Percentiles rank a stretch among this genome's conserved stretches.
phyloP scores from a whole-genome alignment of 2,797 vertebrate species.

The Masticophis lateralis region DNA sequence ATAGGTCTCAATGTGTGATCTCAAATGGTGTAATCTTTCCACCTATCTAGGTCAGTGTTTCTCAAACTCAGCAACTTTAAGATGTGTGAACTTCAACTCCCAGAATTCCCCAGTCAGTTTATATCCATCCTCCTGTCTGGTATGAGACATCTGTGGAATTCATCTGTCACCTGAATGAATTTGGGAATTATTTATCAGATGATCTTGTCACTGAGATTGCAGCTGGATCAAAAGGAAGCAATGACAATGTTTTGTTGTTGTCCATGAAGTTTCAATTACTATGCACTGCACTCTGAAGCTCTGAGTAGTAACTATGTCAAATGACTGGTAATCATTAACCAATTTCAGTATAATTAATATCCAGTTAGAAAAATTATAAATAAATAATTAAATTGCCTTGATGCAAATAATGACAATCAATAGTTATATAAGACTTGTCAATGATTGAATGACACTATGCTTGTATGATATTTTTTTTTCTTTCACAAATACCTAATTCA shows the following conservation, averaged over 20 bases:
- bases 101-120: no score
- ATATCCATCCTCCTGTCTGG: no score
- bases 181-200: background rate
- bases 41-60: no score
- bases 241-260: background rate
- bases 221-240: background rate
- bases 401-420: background rate
- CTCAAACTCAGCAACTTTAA: no score
- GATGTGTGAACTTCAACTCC: no score
- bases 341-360: constrained; percentile 21
- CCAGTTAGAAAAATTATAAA: constrained; percentile 24
- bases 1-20: no score
- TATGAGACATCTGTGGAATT: background rate
- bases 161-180: background rate
- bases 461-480: constrained; percentile 47
- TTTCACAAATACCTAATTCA: constrained; percentile 46
- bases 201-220: background rate
- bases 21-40: no score
- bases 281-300: background rate
- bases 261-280: background rate
- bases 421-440: background rate
- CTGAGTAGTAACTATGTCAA: background rate
- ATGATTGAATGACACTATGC: constrained; percentile 36
- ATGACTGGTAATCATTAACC: constrained; percentile 13
- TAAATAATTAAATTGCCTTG: constrained; percentile 32